phyloP scores from a whole-genome alignment of 2,113 vertebrate genomes.

The Ailurus styani region DNA sequence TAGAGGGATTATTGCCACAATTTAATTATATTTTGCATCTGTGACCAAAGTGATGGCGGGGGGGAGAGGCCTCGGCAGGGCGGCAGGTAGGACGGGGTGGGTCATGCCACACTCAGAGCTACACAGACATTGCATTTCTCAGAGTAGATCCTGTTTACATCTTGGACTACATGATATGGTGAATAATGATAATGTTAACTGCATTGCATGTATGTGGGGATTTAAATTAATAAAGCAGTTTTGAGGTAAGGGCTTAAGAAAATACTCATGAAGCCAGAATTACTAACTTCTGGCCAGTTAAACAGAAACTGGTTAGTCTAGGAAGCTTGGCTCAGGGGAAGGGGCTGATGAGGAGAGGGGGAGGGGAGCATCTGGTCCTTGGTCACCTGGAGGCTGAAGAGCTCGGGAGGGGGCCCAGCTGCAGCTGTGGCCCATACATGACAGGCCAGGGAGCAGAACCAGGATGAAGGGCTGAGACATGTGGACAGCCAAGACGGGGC shows the following conservation, averaged over 20 bases:
- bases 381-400: background rate
- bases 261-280: background rate
- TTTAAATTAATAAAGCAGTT: background rate
- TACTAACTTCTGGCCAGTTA: background rate
- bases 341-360: background rate
- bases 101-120: background rate
- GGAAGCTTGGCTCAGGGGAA: background rate
- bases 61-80: background rate
- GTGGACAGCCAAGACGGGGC: background rate
- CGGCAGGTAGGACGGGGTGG: background rate
- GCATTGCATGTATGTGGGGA: background rate
- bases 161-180: background rate
- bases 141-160: background rate
- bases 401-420: background rate
- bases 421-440: fast-evolving
- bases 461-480: background rate
- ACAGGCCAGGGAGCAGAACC: background rate
- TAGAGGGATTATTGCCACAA: background rate
- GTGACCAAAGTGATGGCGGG: background rate
- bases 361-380: background rate
- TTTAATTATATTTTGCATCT: background rate
- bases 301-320: background rate
- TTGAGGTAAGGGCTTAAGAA: conserved; percentile 7
- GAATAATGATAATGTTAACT: background rate
- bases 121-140: background rate